Percentiles rank a stretch among this genome's conserved stretches.
Evolutionary conservation across 2,888 invertebrate genomes (phyloP).

Genomic region (Entomobrya multifasciata): DNA sequence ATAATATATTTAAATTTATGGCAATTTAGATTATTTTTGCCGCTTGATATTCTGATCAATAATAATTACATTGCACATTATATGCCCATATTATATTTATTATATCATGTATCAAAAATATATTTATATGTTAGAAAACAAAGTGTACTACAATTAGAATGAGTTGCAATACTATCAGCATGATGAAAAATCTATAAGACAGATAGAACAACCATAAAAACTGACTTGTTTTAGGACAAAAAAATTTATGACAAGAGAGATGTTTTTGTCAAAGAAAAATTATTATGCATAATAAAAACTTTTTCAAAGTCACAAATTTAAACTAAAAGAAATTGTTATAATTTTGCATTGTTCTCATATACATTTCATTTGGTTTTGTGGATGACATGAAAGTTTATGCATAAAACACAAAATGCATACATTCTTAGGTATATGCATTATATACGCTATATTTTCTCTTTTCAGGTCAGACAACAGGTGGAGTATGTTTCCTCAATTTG

Average conservation of each 20-base stretch:
- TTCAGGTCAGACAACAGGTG: slow-evolving; percentile 36
- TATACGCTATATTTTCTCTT: not conserved
- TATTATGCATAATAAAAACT: slow-evolving; percentile 19
- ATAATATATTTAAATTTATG: not conserved
- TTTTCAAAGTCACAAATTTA: slow-evolving; percentile 33
- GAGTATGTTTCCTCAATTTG: slow-evolving; percentile 10
- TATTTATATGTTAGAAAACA: not conserved
- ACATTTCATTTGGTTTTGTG: too few relatives aligned
- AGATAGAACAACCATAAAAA: not conserved
- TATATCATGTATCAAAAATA: not conserved
- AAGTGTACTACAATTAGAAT: not conserved
- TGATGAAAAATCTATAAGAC: not conserved
- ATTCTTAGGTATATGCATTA: not conserved
- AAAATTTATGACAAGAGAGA: not conserved
- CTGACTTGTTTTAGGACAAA: slow-evolving; percentile 23
- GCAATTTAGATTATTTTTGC: not conserved
- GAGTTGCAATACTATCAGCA: slow-evolving; percentile 15
- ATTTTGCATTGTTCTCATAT: too few relatives aligned
- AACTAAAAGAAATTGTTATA: not conserved
- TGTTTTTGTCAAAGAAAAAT: slow-evolving; percentile 21
- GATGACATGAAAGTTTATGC: too few relatives aligned
- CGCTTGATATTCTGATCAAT: not conserved
- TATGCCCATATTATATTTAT: not conserved
- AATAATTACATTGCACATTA: not conserved
- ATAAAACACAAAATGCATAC: too few relatives aligned